These are phyloP conservation scores for Myopa testacea DNA, from an alignment of 2,888 invertebrate genomes.

Conservation along the genomic window DNA sequence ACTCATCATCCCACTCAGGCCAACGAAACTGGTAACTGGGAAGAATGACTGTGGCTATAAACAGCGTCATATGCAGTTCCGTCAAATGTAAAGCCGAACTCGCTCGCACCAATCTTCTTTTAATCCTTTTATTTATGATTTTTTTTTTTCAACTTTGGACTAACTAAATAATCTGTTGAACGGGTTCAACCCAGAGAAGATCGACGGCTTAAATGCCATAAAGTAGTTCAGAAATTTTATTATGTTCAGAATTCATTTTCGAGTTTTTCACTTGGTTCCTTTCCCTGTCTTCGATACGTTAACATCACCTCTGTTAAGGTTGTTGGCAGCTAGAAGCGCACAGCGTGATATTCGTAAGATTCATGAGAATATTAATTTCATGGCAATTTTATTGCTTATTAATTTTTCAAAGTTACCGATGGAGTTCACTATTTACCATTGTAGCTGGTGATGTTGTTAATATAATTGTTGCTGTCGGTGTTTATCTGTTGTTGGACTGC, in stretches of 20 bases:
- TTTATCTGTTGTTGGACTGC: slow-evolving; percentile 29
- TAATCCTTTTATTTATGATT: slow-evolving; percentile 47
- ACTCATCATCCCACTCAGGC: not conserved
- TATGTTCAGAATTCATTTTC: slow-evolving; percentile 28
- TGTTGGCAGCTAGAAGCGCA: slow-evolving; percentile 45
- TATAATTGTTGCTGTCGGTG: slow-evolving; percentile 40
- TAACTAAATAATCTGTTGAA: slow-evolving; percentile 21
- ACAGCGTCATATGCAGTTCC: slow-evolving; percentile 30
- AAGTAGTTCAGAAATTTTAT: slow-evolving; percentile 46
- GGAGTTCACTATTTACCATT: slow-evolving; percentile 17
- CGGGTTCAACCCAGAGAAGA: slow-evolving; percentile 21
- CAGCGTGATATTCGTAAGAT: slow-evolving; percentile 58
- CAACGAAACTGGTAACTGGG: not conserved
- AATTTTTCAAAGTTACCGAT: slow-evolving; percentile 55
- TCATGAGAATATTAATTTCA: slow-evolving; percentile 68
- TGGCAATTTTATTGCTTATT: slow-evolving; percentile 69
- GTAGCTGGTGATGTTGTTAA: slow-evolving; percentile 38
- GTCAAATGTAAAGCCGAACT: slow-evolving; percentile 40
- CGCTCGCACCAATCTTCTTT: slow-evolving; percentile 7
- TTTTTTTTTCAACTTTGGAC: slow-evolving; percentile 25
- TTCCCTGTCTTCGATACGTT: slow-evolving; percentile 18
- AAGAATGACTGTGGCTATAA: not conserved
- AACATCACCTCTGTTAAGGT: slow-evolving; percentile 14
- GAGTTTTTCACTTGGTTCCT: slow-evolving; percentile 28
- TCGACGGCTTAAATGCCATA: slow-evolving; percentile 42